Conservation (phyloP, 2,888 invertebrate species). For the Drosophila colorata region DNA sequence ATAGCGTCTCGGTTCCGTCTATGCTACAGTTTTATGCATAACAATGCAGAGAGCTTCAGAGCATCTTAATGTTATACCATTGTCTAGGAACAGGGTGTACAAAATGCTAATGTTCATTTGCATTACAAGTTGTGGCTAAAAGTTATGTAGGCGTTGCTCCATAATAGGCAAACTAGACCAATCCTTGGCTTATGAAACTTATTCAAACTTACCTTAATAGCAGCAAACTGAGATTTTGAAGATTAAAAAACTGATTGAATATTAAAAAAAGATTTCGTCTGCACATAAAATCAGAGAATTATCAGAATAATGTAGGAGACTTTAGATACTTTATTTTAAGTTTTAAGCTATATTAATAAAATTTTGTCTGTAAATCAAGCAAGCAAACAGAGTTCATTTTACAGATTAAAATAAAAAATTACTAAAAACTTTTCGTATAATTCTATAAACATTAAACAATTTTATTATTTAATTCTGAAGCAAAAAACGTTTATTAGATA, state of each 20-base stretch:
- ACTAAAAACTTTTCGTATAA: too few relatives aligned
- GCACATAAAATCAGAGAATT: too few relatives aligned
- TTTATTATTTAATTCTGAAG: too few relatives aligned
- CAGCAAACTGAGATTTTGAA: background rate
- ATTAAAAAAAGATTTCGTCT: background rate
- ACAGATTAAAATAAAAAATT: too few relatives aligned
- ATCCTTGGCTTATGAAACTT: slow-evolving; percentile 27
- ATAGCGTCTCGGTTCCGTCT: slow-evolving; percentile 51
- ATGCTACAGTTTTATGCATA: slow-evolving; percentile 58
- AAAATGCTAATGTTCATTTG: slow-evolving; percentile 74
- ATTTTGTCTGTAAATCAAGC: too few relatives aligned
- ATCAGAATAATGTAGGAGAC: too few relatives aligned
- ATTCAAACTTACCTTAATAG: too few relatives aligned
- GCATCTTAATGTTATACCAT: slow-evolving; percentile 61
- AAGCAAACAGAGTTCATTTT: too few relatives aligned
- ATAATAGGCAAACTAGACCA: slow-evolving; percentile 30
- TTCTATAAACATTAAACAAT: too few relatives aligned
- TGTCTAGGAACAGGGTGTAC: slow-evolving; percentile 49
- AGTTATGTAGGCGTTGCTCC: slow-evolving; percentile 51
- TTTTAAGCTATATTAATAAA: too few relatives aligned
- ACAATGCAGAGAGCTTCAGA: slow-evolving; percentile 52
- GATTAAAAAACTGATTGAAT: background rate
- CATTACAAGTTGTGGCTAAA: slow-evolving; percentile 55
- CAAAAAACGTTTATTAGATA: too few relatives aligned
- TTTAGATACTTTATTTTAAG: too few relatives aligned